These are phyloP conservation scores for Tubulanus polymorphus DNA, from an alignment of 2,888 invertebrate genomes.

Conservation along the genomic window DNA sequence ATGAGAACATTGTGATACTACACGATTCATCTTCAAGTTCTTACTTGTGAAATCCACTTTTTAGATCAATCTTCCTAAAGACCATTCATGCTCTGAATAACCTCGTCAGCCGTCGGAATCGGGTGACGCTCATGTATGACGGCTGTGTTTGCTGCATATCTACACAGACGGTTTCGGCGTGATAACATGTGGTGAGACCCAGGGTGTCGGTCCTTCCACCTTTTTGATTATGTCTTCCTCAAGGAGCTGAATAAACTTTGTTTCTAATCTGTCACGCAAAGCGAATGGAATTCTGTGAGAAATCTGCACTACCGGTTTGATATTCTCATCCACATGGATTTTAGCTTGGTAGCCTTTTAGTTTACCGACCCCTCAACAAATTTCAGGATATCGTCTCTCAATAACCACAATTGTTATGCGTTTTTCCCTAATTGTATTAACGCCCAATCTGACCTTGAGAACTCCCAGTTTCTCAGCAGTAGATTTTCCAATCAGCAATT, in stretches of 20 bases:
- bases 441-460: background rate
- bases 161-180: conserved; percentile 20
- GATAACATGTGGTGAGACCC: conserved; percentile 20
- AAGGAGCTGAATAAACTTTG: conserved; percentile 7
- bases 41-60: conserved; percentile 12
- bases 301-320: conserved; percentile 12
- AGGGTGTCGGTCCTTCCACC: conserved; percentile 15
- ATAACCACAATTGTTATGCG: no score
- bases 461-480: background rate
- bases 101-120: conserved; percentile 20
- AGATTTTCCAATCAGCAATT: background rate
- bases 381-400: background rate
- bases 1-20: conserved; percentile 13
- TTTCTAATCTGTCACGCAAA: conserved; percentile 10
- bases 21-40: conserved; percentile 8
- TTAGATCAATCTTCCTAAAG: conserved; percentile 23
- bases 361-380: background rate
- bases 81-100: conserved; percentile 20
- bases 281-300: conserved; percentile 7
- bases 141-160: conserved; percentile 14
- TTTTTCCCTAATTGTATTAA: background rate
- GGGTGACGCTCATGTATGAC: conserved; percentile 15
- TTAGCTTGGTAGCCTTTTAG: background rate
- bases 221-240: conserved; percentile 16
- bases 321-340: background rate